Base-by-base conservation (phyloP, 1,140 invertebrate species). In the Odontomachus brunneus region DNA sequence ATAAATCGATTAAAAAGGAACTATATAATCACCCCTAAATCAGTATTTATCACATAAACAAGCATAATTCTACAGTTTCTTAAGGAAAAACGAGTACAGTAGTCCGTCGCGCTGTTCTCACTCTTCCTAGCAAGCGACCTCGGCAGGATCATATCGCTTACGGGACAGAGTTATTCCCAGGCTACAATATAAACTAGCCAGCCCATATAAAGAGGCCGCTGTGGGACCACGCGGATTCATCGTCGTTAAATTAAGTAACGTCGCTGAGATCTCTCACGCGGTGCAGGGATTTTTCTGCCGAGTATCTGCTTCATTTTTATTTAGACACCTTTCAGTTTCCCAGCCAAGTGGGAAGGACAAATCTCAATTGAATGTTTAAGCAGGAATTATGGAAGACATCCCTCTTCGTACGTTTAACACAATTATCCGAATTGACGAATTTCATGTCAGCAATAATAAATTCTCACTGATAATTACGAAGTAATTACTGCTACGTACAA, bases 181-280 rank as follows among this genome's bases (percentile, higher is more conserved):
- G 5, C 63, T 69, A 69, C 63, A 69, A 53, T 57, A 69, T 69
- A 78, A 78, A 78, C 63, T 57, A 22, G 75, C 19, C 51, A 44
- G 49, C 33, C 22, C 33, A 44, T 73, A 73, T 74, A 82, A 73
- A 73, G 66, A 66, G 60, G 84, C 53, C 49, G 22, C 72, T 55
- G 33, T 53, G 55, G 63, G 63, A 75, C 83, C 82, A 74, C 84
- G 5, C 29, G 85, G 73, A 85, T 86, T 86, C 84, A 82, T 86
- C 65, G 81, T 86, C 59, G 86, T 87, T 86, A 74, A 78, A 86
- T 87, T 86, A 87, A 87, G 53, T 66, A 67, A 57, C 65, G 33
- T 74, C 48, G 26, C 29, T 48, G 60, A 65, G 60, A 82, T 74
- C 29, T 82, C 53, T 57, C 67, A 26, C 44, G 55, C 57, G 24